Conservation (phyloP, 2,888 invertebrate species). For the Agrypnus murinus region DNA sequence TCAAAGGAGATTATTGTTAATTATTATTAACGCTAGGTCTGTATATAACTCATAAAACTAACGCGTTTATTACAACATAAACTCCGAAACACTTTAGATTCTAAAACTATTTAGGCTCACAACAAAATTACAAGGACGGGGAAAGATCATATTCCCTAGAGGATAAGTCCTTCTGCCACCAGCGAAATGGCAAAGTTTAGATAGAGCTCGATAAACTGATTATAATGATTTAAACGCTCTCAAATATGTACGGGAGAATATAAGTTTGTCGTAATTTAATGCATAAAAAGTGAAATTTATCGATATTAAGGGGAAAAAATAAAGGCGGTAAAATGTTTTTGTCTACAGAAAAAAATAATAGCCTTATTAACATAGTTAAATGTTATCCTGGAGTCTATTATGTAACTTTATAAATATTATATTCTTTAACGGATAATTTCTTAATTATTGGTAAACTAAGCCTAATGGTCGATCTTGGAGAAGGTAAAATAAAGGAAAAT, state of each 20-base stretch:
- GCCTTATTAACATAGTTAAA: too few relatives aligned
- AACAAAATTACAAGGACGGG: slow-evolving; percentile 47
- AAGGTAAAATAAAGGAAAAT: too few relatives aligned
- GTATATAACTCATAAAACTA: too few relatives aligned
- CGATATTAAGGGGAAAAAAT: slow-evolving; percentile 5
- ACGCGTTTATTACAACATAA: background rate
- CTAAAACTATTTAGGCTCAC: slow-evolving; percentile 19
- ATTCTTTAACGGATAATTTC: too few relatives aligned
- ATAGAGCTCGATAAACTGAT: slow-evolving; percentile 69
- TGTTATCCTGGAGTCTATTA: too few relatives aligned
- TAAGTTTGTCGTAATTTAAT: slow-evolving; percentile 28
- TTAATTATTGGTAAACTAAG: too few relatives aligned
- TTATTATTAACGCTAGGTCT: too few relatives aligned
- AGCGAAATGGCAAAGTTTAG: slow-evolving; percentile 68
- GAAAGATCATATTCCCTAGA: slow-evolving; percentile 60
- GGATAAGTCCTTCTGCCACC: slow-evolving; percentile 56
- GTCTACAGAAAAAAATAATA: too few relatives aligned
- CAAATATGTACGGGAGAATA: slow-evolving; percentile 62
- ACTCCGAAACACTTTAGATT: background rate
- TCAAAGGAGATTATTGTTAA: background rate
- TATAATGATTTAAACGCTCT: slow-evolving; percentile 68
- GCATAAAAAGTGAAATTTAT: slow-evolving; percentile 21
- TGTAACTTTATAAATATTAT: too few relatives aligned
- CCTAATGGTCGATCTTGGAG: too few relatives aligned
- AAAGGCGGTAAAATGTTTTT: too few relatives aligned